Conservation (phyloP, 2,888 invertebrate species). For the Erynnis tages region DNA sequence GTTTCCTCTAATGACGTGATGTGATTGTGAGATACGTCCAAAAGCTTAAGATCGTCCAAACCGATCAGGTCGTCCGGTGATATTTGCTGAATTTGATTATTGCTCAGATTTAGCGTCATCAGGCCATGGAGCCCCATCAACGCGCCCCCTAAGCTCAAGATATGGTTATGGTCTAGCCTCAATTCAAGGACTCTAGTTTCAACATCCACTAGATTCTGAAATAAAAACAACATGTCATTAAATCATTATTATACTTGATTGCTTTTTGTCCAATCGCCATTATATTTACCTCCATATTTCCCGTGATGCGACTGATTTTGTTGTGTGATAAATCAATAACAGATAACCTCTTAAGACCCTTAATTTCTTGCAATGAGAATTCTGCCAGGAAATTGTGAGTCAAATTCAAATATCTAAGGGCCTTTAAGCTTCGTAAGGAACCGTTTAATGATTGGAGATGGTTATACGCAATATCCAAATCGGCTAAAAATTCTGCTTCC, state of each 20-base stretch:
- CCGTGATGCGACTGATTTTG: slow-evolving; percentile 84
- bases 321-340: slow-evolving; percentile 90
- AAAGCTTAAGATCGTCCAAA: slow-evolving; percentile 85
- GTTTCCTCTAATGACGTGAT: slow-evolving; percentile 90
- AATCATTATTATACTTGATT: not conserved
- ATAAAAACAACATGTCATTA: slow-evolving; percentile 31
- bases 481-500: slow-evolving; percentile 85
- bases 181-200: slow-evolving; percentile 88
- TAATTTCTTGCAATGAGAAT: slow-evolving; percentile 90
- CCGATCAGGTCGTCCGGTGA: slow-evolving; percentile 90
- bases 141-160: slow-evolving; percentile 87
- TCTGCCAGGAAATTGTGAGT: slow-evolving; percentile 88
- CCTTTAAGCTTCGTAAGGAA: slow-evolving; percentile 85
- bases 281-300: slow-evolving; percentile 83
- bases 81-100: slow-evolving; percentile 87
- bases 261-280: not conserved
- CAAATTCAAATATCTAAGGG: slow-evolving; percentile 86
- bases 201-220: slow-evolving; percentile 88
- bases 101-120: slow-evolving; percentile 86
- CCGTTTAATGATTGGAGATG: slow-evolving; percentile 86
- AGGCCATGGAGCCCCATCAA: slow-evolving; percentile 88
- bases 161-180: slow-evolving; percentile 87
- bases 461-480: slow-evolving; percentile 87
- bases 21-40: slow-evolving; percentile 90
- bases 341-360: slow-evolving; percentile 86